Evolutionary conservation across 2,113 vertebrate species (phyloP), one percentile per base, ranked within the genome.

Genomic region (Onychostruthus taczanowskii): DNA sequence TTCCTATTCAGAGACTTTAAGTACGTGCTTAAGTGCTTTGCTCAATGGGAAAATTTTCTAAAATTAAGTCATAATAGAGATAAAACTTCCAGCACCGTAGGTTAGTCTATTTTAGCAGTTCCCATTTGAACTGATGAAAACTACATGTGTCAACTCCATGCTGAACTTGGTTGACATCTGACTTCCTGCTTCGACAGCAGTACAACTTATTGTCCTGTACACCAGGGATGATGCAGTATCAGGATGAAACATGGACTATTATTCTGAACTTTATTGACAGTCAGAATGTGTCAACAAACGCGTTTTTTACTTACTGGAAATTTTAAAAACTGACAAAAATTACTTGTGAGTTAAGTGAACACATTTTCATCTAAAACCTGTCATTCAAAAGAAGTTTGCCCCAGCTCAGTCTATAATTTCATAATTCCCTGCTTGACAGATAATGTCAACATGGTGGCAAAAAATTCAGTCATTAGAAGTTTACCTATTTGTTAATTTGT

Each of bases 1-100:
- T 52, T 90, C 13, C 35, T 85, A 84, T 90, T 88, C 92, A 88
- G 39, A 93, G 31, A 68, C 14, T 84, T 91, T 43, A 94, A 89
- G 84, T 56, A 69, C 4, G 6, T 55, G 58, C 84, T 87, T 83
- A 94, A 93, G 72, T 52, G 46, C 39, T 84, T 90, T 80, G n/a
- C 67, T 91, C 33, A 92, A 70, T 30, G 33, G 43, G 35, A 95
- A 90, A 26, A 46, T 66, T 91, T 87, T 87, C 70, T 73, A 53
- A 91, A 59, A 76, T 74, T 87, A 58, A 77, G 46, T n/a, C 58
- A 94, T 28, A 84, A 18, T 67, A 82, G n/a, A 85, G 23, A 80
- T 62, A 8, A 83, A 87, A 73, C 17, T 88, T 77, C 18, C 16
- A 80, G 35, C 47, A 49, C 67, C 55, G 31, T 20, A 76, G 22